Evolutionary conservation across 2,888 invertebrate species (phyloP), one percentile per base, ranked within the genome.

Genomic region (Lordiphosa fenestrarum): DNA sequence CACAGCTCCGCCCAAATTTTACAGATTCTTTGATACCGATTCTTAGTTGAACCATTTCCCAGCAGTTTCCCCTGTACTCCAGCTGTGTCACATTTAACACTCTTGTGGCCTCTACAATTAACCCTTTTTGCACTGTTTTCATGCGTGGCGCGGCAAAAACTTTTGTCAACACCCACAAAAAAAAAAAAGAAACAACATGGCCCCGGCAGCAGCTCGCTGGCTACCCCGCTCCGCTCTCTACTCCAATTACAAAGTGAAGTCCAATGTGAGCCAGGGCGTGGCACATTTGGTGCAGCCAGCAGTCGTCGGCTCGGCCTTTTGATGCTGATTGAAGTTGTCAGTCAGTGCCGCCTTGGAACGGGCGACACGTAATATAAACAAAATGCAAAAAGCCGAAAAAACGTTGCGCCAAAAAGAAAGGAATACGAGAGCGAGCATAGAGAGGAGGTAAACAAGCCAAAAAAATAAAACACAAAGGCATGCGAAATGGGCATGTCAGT

Each of bases 311-410:
- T 51, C 48, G 38, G 68, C 60, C 77, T 77, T 30, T 77, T 77
- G 84, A 77, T 62, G 83, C 82, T 61, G 70, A 84, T 77, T 84
- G 77, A 84, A 77, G 74, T 73, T 84, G 84, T 84, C 84, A 73
- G 84, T 66, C 66, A 60, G 41, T 58, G 66, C 58, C 53, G 59
- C 56, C 63, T 63, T 66, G 57, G 57, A 66, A 58, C 57, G 58
- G 44, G 47, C 69, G 69, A 84, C 84, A 84, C 69, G 77, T 84
- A 84, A 77, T 82, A 82, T 71, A 84, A 77, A 84, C 76, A 84
- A 81, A 69, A 81, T 76, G 73, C 69, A 53, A 57, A 73, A 58
- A 47, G 35, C 39, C 56, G 19, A 35, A 15, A 40, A 56, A 53
- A 52, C 12, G 30, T 30, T 52, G 48, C 38, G 57, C 51, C 56